A percentile compares a stretch with the other conserved stretches of the same genome.
Conservation (phyloP, 2,797 vertebrate genomes). For the Acanthiza pusilla region DNA sequence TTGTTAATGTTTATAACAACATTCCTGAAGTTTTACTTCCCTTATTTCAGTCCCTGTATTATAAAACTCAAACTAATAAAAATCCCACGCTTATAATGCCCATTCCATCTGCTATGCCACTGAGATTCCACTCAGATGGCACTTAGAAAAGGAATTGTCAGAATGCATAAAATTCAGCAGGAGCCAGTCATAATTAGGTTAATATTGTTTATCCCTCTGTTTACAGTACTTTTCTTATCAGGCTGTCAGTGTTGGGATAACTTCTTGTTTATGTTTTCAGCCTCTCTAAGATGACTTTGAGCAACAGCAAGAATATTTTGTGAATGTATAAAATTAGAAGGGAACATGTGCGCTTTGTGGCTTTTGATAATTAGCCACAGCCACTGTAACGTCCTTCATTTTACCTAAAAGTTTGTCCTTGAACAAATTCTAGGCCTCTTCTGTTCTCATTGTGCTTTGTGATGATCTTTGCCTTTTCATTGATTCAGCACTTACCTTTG, state of each 20-base stretch:
- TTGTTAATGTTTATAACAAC: background rate
- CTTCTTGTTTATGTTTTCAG: background rate
- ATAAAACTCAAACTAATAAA: background rate
- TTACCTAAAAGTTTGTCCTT: constrained; percentile 41
- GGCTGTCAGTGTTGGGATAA: background rate
- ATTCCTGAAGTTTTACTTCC: background rate
- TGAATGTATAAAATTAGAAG: background rate
- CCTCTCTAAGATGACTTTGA: background rate
- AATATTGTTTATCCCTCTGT: background rate
- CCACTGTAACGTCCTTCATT: background rate
- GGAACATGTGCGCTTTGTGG: background rate
- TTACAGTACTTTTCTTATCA: background rate
- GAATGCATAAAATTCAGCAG: background rate
- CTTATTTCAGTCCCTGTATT: background rate
- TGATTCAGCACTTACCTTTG: constrained; percentile 53
- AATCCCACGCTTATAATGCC: background rate
- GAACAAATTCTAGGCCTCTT: background rate
- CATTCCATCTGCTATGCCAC: background rate
- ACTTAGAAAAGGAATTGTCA: background rate
- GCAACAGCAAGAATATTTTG: background rate
- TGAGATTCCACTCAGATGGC: background rate
- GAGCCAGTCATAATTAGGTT: background rate
- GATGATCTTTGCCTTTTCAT: constrained; percentile 55
- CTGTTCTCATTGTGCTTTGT: constrained; percentile 11
- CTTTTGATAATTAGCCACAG: background rate